Base-by-base conservation (phyloP, 2,888 invertebrate species). In the Drosophila tripunctata region DNA sequence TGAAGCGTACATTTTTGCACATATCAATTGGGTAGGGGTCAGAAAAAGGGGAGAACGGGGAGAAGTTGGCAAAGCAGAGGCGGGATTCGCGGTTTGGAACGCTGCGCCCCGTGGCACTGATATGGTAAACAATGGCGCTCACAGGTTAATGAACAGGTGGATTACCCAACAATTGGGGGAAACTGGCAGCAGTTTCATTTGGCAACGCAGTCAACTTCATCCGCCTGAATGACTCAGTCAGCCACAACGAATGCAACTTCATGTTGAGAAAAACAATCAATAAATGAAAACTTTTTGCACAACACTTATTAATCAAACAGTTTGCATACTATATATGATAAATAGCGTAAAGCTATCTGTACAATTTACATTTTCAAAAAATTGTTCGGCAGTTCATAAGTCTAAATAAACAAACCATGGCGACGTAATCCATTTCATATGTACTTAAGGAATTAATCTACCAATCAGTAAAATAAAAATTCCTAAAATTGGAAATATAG, bases 1-100 rank as follows among this genome's bases (percentile, higher is more conserved):
- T 74, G 74, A 80, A 86, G 71, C 86, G 78, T 60, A 74, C 45
- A 82, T 62, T 78, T 84, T 75, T 78, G 70, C 85, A 56, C 65
- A 52, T 48, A 35, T 48, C 33, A 48, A 73, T 52, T 61, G 56
- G 60, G 19, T 31, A 41, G 52, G 15, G 15, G 10, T 38, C 24
- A 24, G 22, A 4, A 31, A 6, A 31, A 6, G 15, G 30, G 12
- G 4, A 22, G 17, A 3, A 4, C n/a, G 15, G 24, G 6, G 8
- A 21, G 7, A 10, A 0, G 27, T 6, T 14, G 27, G 12, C 1
- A 3, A 10, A 17, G 7, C n/a, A 4, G 12, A 10, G 30, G 12
- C 33, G 31, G 1, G 31, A 24, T n/a, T 22, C 5, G 47, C 22
- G 24, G 30, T 8, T 12, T 17, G 45, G 27, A 40, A 30, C 17